Percentiles rank a stretch among this genome's conserved stretches.
phyloP scores from a whole-genome alignment of 2,888 invertebrate species.

The Ecliptopera silaceata region DNA sequence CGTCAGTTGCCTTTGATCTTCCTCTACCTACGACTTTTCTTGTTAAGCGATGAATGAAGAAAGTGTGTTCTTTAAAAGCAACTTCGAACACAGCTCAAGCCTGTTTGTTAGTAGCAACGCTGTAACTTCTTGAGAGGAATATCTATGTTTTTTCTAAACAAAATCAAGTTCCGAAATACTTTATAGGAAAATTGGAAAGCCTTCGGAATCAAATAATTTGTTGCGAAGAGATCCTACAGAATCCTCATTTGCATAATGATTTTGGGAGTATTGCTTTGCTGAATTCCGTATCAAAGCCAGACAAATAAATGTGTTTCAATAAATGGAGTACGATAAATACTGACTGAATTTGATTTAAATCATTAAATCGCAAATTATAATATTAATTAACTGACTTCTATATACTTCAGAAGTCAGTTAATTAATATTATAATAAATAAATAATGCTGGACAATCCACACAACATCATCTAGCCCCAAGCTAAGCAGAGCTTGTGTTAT shows the following conservation, averaged over 20 bases:
- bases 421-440: too few relatives aligned
- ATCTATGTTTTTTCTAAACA: not conserved
- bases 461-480: too few relatives aligned
- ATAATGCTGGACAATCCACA: too few relatives aligned
- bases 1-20: not conserved
- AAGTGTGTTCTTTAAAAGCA: too few relatives aligned
- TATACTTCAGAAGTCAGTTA: not conserved
- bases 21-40: not conserved
- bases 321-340: not conserved
- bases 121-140: too few relatives aligned
- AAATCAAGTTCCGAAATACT: conserved; percentile 5
- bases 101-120: too few relatives aligned
- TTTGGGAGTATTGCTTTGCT: conserved; percentile 4
- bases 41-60: too few relatives aligned
- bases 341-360: conserved; percentile 1
- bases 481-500: too few relatives aligned
- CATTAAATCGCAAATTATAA: not conserved
- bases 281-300: not conserved
- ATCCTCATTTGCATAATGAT: conserved; percentile 8
- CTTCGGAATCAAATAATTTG: conserved; percentile 15
- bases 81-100: too few relatives aligned
- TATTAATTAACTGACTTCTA: too few relatives aligned
- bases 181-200: conserved; percentile 15
- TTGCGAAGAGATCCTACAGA: not conserved
- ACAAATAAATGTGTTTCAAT: conserved; percentile 5